phyloP scores from a whole-genome alignment of 2,797 vertebrate genomes.

The Leptodactylus fallax region DNA sequence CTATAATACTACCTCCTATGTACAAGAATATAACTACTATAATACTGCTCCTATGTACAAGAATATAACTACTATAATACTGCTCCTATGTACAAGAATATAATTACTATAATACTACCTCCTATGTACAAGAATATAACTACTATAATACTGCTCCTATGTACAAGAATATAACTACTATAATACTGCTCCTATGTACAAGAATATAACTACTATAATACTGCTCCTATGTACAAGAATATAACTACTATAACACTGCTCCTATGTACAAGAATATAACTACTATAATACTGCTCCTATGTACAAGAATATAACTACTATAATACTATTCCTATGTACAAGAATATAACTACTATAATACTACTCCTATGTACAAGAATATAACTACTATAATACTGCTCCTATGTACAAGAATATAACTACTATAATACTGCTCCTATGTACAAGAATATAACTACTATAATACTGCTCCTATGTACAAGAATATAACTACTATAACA shows the following conservation, averaged over 20 bases:
- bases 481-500: slow-evolving; percentile 25
- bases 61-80: slow-evolving; percentile 18
- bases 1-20: slow-evolving; percentile 9
- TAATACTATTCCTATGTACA: slow-evolving; percentile 12
- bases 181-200: slow-evolving; percentile 11
- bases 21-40: slow-evolving; percentile 15
- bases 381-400: slow-evolving; percentile 25
- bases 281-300: slow-evolving; percentile 20
- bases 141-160: slow-evolving; percentile 25
- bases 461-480: slow-evolving; percentile 22
- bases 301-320: slow-evolving; percentile 12
- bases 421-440: slow-evolving; percentile 26
- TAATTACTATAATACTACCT: slow-evolving; percentile 24
- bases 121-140: slow-evolving; percentile 18
- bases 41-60: slow-evolving; percentile 13
- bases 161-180: slow-evolving; percentile 8
- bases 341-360: slow-evolving; percentile 29
- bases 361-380: slow-evolving; percentile 11
- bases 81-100: slow-evolving; percentile 3
- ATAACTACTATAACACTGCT: slow-evolving; percentile 5
- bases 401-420: slow-evolving; percentile 13
- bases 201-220: slow-evolving; percentile 19
- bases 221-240: slow-evolving; percentile 2
- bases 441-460: slow-evolving; percentile 23
- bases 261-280: slow-evolving; percentile 17